These are phyloP conservation scores for Polyploca ridens DNA, from an alignment of 2,888 invertebrate genomes.

Conservation along the genomic window DNA sequence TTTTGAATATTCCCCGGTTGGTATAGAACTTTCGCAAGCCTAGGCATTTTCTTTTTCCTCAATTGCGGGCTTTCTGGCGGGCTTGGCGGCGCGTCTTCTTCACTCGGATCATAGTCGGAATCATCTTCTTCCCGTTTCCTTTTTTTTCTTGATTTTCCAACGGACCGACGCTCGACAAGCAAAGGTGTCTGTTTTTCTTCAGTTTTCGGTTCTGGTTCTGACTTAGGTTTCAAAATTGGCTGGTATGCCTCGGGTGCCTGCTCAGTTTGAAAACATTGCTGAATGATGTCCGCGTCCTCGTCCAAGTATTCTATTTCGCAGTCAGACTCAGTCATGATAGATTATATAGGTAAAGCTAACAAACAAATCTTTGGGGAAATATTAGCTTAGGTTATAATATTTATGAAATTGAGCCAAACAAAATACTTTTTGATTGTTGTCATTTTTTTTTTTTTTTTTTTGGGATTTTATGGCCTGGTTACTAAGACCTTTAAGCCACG, in stretches of 20 bases:
- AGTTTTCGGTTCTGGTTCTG: not conserved
- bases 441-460: too few relatives aligned
- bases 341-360: not conserved
- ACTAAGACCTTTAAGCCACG: too few relatives aligned
- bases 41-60: conserved; percentile 30
- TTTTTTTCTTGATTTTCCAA: conserved; percentile 40
- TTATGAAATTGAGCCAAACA: too few relatives aligned
- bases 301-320: conserved; percentile 77
- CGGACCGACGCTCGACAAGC: conserved; percentile 48
- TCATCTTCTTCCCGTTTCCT: conserved; percentile 58
- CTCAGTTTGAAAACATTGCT: conserved; percentile 64
- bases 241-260: conserved; percentile 15
- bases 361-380: not conserved
- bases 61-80: conserved; percentile 33
- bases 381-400: too few relatives aligned
- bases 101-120: conserved; percentile 68
- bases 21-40: conserved; percentile 17
- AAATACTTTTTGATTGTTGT: too few relatives aligned
- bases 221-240: conserved; percentile 4
- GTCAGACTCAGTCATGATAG: conserved; percentile 53
- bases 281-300: conserved; percentile 75
- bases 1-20: not conserved
- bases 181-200: conserved; percentile 33
- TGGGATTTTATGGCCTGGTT: too few relatives aligned
- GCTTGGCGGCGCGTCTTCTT: conserved; percentile 43